Evolutionary conservation across 2,888 invertebrate genomes (phyloP).

Genomic region (Bursaphelenchus okinawaensis): DNA sequence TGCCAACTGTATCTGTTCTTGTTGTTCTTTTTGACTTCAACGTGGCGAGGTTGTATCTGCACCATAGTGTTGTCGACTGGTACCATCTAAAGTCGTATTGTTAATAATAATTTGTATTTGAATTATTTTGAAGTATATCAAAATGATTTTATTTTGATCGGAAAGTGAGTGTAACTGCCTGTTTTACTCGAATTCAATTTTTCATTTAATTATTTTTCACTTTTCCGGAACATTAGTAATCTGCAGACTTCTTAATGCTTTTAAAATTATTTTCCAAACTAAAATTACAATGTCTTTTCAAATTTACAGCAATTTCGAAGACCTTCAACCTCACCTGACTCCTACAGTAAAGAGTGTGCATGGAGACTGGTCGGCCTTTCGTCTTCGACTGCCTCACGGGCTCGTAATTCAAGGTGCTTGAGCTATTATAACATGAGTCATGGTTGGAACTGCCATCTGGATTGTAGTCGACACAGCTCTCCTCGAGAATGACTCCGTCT

Average conservation of each 20-base stretch:
- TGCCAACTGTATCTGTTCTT: neutral
- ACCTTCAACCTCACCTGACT: neutral
- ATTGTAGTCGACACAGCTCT: neutral
- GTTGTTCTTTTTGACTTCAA: neutral
- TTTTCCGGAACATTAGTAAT: too few species aligned
- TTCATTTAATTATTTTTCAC: too few species aligned
- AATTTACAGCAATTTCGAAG: too few species aligned
- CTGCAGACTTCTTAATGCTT: neutral
- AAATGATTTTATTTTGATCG: neutral
- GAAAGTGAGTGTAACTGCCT: too few species aligned
- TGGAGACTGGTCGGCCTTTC: neutral
- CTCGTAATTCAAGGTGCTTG: neutral
- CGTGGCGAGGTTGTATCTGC: neutral
- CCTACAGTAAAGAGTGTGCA: neutral
- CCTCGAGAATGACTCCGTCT: conserved; percentile 11
- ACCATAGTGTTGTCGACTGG: neutral
- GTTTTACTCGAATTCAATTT: too few species aligned
- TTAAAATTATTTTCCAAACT: neutral
- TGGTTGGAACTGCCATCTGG: neutral
- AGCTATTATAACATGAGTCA: neutral
- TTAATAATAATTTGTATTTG: too few species aligned
- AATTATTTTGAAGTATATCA: too few species aligned
- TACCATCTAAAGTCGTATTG: too few species aligned
- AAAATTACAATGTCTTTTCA: too few species aligned
- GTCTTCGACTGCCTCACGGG: neutral